Conservation (phyloP, 2,888 invertebrate genomes). For the Habroteleia sp. region DNA sequence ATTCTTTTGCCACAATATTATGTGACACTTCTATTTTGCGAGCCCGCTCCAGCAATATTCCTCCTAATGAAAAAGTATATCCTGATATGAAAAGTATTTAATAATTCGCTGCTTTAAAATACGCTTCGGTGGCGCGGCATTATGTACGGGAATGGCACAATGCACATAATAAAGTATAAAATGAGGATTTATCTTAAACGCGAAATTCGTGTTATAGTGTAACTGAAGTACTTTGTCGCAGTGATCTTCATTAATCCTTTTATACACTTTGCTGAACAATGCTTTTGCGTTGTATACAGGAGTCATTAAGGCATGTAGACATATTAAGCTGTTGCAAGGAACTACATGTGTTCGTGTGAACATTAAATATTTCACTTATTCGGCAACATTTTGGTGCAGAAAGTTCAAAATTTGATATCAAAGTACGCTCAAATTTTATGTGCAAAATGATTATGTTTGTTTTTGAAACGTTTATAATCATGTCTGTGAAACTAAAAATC, state of each 20-base stretch:
- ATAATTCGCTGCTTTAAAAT: conserved; percentile 31
- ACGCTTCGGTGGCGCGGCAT: background rate
- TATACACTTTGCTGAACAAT: conserved; percentile 56
- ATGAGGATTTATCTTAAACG: conserved; percentile 55
- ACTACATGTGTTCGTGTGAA: conserved; percentile 41
- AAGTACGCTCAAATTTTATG: too few relatives aligned
- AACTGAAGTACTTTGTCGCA: conserved; percentile 57
- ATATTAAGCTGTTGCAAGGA: conserved; percentile 42
- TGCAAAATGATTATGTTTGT: too few relatives aligned
- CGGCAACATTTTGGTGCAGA: background rate
- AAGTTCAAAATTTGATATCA: background rate
- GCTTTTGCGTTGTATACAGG: conserved; percentile 41
- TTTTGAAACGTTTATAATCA: too few relatives aligned
- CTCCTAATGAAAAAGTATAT: conserved; percentile 36
- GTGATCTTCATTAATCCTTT: conserved; percentile 62
- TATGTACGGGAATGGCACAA: conserved; percentile 8
- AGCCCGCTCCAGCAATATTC: conserved; percentile 1
- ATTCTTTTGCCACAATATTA: conserved; percentile 22
- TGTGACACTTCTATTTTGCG: conserved; percentile 14
- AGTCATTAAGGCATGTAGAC: conserved; percentile 57
- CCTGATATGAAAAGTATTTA: conserved; percentile 48
- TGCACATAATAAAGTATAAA: conserved; percentile 47
- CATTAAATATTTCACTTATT: conserved; percentile 34
- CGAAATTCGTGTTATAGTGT: conserved; percentile 40
- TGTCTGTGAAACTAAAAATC: too few relatives aligned